A percentile compares a stretch with the other conserved stretches of the same genome.
phyloP scores from a whole-genome alignment of 2,797 vertebrate species.

The Esox masquinongy region DNA sequence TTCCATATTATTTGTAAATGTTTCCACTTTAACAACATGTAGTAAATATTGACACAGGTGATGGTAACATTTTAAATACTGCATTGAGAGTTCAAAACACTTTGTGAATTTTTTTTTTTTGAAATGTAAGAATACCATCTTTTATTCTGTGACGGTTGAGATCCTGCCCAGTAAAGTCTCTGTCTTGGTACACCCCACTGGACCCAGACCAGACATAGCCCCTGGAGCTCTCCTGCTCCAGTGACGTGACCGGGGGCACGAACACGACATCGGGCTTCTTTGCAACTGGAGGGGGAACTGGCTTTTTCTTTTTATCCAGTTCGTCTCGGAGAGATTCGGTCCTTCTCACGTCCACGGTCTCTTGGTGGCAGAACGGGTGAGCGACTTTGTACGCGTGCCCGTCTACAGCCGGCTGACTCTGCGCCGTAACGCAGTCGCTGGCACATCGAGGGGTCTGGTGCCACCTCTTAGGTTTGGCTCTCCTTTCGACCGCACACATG shows the following conservation, averaged over 20 bases:
- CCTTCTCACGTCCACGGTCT: conserved; percentile 49
- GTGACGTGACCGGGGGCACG: conserved; percentile 45
- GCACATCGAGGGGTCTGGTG: conserved; percentile 23
- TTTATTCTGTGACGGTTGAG: not conserved
- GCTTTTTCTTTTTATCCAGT: conserved; percentile 72
- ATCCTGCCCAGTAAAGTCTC: not conserved
- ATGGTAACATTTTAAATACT: not conserved
- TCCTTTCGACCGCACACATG: conserved; percentile 60
- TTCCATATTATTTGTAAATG: not conserved
- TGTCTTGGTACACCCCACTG: not conserved
- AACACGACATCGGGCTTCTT: conserved; percentile 80
- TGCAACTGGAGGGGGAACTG: conserved; percentile 80
- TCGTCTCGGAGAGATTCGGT: conserved; percentile 47
- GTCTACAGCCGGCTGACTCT: conserved; percentile 9
- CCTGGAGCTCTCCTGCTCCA: not conserved
- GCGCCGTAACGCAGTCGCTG: conserved; percentile 5
- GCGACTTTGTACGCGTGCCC: conserved; percentile 10
- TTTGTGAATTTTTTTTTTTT: not conserved
- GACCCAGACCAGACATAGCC: not conserved
- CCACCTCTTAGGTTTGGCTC: conserved; percentile 63
- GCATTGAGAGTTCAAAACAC: not conserved
- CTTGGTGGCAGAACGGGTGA: conserved; percentile 4
- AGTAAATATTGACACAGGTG: not conserved
- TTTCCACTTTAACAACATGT: not conserved
- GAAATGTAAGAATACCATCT: not conserved